These are phyloP conservation scores for Standfussiana lucernea DNA, from an alignment of 2,888 invertebrate species.

Conservation along the genomic window DNA sequence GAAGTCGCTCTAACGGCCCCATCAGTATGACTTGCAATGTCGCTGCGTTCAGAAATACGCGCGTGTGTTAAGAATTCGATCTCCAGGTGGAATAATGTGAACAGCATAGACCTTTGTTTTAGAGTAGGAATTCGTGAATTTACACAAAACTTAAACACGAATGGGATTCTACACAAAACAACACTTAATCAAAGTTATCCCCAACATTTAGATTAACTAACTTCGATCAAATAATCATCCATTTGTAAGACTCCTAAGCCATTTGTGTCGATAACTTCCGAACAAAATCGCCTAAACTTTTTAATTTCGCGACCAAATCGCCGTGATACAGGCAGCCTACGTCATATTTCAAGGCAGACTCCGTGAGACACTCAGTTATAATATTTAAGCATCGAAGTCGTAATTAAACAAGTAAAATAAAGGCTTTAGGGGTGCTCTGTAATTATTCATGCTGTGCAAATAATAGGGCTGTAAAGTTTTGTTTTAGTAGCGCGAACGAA, in stretches of 20 bases:
- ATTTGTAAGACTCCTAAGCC: background rate
- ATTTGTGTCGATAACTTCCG: background rate
- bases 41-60: background rate
- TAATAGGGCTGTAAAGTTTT: slow-evolving; percentile 59
- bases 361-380: slow-evolving; percentile 60
- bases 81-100: background rate
- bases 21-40: background rate
- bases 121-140: background rate
- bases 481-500: slow-evolving; percentile 23
- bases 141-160: background rate
- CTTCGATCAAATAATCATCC: background rate
- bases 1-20: background rate
- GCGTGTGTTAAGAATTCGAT: background rate
- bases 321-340: background rate
- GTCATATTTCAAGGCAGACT: slow-evolving; percentile 28
- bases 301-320: slow-evolving; percentile 3
- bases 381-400: slow-evolving; percentile 69
- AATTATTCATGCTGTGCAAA: slow-evolving; percentile 64
- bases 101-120: background rate
- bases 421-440: slow-evolving; percentile 57
- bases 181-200: background rate
- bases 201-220: background rate
- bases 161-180: slow-evolving; percentile 5
- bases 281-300: background rate
- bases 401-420: slow-evolving; percentile 66